Evolutionary conservation across 2,797 vertebrate genomes (phyloP), one percentile per base, ranked within the genome.

Genomic region (Ctenochaetus hawaiiensis): DNA sequence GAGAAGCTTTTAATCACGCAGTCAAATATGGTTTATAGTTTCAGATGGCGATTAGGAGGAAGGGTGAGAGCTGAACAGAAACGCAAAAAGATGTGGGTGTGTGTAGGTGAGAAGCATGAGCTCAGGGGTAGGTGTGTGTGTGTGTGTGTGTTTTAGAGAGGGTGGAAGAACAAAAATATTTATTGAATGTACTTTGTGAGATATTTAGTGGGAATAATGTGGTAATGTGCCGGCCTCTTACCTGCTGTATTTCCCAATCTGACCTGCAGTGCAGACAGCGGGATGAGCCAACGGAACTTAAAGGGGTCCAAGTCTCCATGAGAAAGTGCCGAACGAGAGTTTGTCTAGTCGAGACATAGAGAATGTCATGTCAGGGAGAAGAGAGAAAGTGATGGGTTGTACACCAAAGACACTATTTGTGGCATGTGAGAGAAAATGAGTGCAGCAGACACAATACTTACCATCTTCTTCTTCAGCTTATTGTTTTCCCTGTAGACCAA

Each of bases 271-370:
- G 97, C 96, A 0, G 97, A 98, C 86, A 98, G 94, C 57, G 98
- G 98, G 92, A 99, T 97, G 89, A 99, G 87, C 97, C 98, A 98
- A 22, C 98, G 97, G 89, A 99, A 99, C 89, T 98, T 99, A 84
- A 99, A 97, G 0, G 95, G 95, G 88, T 99, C 98, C 77, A 96
- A 81, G 80, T 99, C 97, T 37, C 95, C 96, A 1, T 97, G 96
- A 89, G 89, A 93, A 83, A 96, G 96, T 0, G 93, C 85, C 1
- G 96, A 94, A 22, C 97, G 97, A 62, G 94, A 91, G 74, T 94
- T 96, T 1, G 95, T 81, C 91, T 97, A 94, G 61, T 67, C 20
- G 37, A 17, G 8, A 14, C 6, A 67, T 1, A 64, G 65, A 75
- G 44, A 65, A 75, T 3, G 30, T 18, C 44, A 3, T 23, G 17